Evolutionary conservation across 2,113 vertebrate species (phyloP).

Genomic region (Oryctolagus cuniculus): mOryCun1.1 NC_091433.1:18734501-18735000

Average conservation of each 20-base stretch:
- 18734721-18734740: background rate
- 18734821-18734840: background rate
- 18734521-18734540: background rate
- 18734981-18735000: slow-evolving; percentile 87
- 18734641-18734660: background rate
- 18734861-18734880: slow-evolving; percentile 73
- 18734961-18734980: slow-evolving; percentile 83
- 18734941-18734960: slow-evolving; percentile 82
- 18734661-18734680: background rate
- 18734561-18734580: background rate
- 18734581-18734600: background rate
- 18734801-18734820: slow-evolving; percentile 30
- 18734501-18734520: background rate
- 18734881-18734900: slow-evolving; percentile 70
- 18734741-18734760: background rate
- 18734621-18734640: background rate
- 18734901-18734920: slow-evolving; percentile 75
- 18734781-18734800: slow-evolving; percentile 39
- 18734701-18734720: background rate
- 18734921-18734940: slow-evolving; percentile 79
- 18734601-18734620: background rate
- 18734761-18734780: background rate
- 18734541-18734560: background rate
- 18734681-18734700: background rate
- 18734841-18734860: slow-evolving; percentile 16